These are phyloP conservation scores for Dicaeum eximium DNA, from an alignment of 2,113 vertebrate genomes.

Conservation along the genomic window DNA sequence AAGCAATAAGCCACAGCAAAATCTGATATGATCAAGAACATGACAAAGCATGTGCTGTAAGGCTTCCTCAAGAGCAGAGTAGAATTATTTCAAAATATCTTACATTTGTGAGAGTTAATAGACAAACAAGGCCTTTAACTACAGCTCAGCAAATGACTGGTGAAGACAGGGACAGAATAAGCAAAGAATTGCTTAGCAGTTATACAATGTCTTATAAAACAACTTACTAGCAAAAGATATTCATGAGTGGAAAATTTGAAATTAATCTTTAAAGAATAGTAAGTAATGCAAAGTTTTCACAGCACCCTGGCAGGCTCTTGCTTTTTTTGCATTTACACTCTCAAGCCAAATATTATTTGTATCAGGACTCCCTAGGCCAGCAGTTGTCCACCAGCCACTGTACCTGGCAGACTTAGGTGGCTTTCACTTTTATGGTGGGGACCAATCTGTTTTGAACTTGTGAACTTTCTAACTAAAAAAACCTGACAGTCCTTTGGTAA, in stretches of 20 bases:
- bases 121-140: background rate
- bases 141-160: background rate
- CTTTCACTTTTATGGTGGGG: background rate
- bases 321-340: background rate
- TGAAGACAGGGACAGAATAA: background rate
- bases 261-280: background rate
- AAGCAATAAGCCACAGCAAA: slow-evolving; percentile 1
- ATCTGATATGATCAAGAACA: slow-evolving; percentile 11
- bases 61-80: background rate
- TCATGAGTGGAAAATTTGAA: background rate
- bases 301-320: background rate
- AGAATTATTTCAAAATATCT: background rate
- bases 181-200: background rate
- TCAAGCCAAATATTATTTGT: background rate
- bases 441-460: background rate
- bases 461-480: background rate
- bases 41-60: slow-evolving; percentile 1
- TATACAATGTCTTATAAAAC: background rate
- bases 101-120: background rate
- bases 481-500: background rate
- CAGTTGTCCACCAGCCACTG: background rate
- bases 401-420: background rate
- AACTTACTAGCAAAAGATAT: background rate
- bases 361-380: background rate
- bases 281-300: background rate